These are phyloP conservation scores for Myrmophylax atrothorax DNA, from an alignment of 2,113 vertebrate species.

Conservation along the genomic window DNA sequence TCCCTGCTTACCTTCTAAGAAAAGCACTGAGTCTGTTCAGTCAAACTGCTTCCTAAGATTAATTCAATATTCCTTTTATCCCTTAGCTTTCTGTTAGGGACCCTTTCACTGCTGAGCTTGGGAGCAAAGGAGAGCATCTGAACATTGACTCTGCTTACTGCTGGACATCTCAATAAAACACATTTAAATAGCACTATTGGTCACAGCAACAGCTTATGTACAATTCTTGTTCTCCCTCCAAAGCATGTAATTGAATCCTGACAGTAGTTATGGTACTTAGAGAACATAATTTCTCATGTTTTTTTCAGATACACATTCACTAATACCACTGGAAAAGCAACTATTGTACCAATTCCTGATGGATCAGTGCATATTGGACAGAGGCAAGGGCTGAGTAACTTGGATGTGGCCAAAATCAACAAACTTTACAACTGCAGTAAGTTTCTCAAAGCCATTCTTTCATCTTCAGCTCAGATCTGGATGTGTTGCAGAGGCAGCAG, in stretches of 20 bases:
- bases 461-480: neutral
- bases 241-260: neutral
- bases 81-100: neutral
- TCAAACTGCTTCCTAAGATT: neutral
- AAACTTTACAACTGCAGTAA: constrained; percentile 81
- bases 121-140: neutral
- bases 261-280: neutral
- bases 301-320: constrained; percentile 78
- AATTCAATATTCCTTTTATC: neutral
- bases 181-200: neutral
- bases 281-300: neutral
- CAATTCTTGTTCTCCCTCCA: neutral
- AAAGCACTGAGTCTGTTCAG: neutral
- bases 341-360: constrained; percentile 82
- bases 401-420: constrained; percentile 84
- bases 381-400: constrained; percentile 78
- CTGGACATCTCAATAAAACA: neutral
- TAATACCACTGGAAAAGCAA: constrained; percentile 79
- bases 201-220: neutral
- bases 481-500: neutral
- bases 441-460: neutral
- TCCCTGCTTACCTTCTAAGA: neutral
- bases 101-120: neutral
- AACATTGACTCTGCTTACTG: neutral
- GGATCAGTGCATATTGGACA: constrained; percentile 79